phyloP scores from a whole-genome alignment of 2,888 invertebrate species.

The Mermis nigrescens region DNA sequence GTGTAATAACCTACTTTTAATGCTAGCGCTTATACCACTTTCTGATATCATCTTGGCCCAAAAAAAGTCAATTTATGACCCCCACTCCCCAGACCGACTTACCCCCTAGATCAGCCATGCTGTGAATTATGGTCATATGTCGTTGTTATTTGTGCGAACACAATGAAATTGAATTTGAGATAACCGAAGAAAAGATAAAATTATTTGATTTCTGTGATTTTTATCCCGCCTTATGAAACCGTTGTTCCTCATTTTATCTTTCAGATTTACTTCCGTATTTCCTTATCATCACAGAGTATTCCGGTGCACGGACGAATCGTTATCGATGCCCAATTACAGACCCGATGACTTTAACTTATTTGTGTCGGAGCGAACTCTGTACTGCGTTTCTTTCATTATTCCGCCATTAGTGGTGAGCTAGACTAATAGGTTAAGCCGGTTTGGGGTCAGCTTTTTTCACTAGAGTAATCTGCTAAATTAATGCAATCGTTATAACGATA shows the following conservation, averaged over 20 bases:
- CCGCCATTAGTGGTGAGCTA: constrained; percentile 29
- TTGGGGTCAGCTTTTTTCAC: background rate
- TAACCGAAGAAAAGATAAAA: no score
- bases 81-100: no score
- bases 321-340: constrained; percentile 29
- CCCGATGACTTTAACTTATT: constrained; percentile 30
- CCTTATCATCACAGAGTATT: constrained; percentile 31
- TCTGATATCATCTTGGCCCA: no score
- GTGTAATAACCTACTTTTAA: no score
- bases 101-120: no score
- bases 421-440: no score
- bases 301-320: constrained; percentile 27
- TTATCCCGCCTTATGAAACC: background rate
- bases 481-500: background rate
- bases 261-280: constrained; percentile 30
- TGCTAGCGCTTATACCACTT: no score
- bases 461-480: background rate
- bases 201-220: no score
- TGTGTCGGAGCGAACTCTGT: constrained; percentile 27
- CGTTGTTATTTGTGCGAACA: no score
- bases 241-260: background rate
- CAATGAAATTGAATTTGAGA: no score
- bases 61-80: no score
- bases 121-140: no score
- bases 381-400: constrained; percentile 27